These are phyloP conservation scores for Lycorma delicatula DNA, from an alignment of 1,140 invertebrate genomes.

Conservation along the genomic window DNA sequence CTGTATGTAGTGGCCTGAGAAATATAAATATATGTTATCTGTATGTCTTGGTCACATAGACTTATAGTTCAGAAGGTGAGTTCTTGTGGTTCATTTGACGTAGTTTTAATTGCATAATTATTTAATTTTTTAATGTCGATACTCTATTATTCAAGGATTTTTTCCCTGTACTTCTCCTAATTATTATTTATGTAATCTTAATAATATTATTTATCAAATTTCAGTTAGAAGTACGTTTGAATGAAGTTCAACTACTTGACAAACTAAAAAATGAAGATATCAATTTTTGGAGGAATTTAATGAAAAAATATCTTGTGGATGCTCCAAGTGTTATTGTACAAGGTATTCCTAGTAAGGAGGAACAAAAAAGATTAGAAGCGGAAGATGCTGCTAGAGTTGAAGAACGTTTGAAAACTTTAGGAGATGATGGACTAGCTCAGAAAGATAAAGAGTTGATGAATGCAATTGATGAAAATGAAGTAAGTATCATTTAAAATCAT, in stretches of 20 bases:
- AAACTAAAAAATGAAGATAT: conserved; percentile 51
- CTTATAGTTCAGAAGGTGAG: too few species aligned
- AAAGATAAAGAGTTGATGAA: conserved; percentile 51
- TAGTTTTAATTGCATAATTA: too few species aligned
- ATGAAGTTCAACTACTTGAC: conserved; percentile 55
- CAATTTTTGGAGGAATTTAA: conserved; percentile 61
- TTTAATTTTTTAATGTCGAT: too few species aligned
- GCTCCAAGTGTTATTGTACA: conserved; percentile 43
- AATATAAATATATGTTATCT: too few species aligned
- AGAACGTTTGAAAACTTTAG: conserved; percentile 52
- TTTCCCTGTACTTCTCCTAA: too few species aligned
- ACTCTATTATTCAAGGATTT: too few species aligned
- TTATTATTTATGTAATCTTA: too few species aligned
- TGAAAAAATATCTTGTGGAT: conserved; percentile 62
- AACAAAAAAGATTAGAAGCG: conserved; percentile 48
- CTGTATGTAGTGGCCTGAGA: too few species aligned
- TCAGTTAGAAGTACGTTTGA: conserved; percentile 62
- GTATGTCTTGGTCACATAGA: too few species aligned
- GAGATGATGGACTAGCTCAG: conserved; percentile 54
- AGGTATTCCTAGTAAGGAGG: conserved; percentile 47
- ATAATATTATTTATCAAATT: too few species aligned
- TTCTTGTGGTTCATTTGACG: too few species aligned
- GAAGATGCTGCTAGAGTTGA: conserved; percentile 58
- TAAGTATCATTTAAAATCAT: too few species aligned
- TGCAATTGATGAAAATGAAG: conserved; percentile 68